Evolutionary conservation across 1,140 invertebrate genomes (phyloP).

Genomic region (Saccostrea glomerata): DNA sequence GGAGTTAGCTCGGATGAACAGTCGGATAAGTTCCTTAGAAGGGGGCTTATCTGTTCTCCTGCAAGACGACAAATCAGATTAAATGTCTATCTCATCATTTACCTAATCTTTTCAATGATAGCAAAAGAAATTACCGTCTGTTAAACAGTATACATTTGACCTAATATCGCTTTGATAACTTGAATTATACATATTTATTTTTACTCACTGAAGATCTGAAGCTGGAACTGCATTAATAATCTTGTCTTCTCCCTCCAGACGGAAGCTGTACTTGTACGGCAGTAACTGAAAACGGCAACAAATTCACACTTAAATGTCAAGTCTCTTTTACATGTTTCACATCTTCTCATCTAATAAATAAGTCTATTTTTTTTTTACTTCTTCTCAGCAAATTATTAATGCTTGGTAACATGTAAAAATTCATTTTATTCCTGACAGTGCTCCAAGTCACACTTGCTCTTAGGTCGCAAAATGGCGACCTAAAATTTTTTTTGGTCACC

Average conservation of each 20-base stretch:
- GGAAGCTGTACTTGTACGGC: slow-evolving; percentile 76
- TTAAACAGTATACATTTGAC: too few species aligned
- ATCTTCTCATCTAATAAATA: too few species aligned
- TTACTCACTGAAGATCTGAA: slow-evolving; percentile 72
- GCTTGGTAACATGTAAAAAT: background rate
- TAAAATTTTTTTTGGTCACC: too few species aligned
- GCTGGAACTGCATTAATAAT: slow-evolving; percentile 77
- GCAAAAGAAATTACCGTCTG: too few species aligned
- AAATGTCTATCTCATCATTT: background rate
- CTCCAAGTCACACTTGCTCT: too few species aligned
- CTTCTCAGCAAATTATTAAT: background rate
- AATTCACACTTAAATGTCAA: too few species aligned
- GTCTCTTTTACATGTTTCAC: background rate
- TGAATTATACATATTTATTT: too few species aligned
- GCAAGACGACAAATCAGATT: background rate
- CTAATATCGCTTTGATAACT: too few species aligned
- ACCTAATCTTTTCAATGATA: too few species aligned
- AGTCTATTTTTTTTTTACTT: too few species aligned
- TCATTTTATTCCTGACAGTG: too few species aligned
- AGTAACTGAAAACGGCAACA: slow-evolving; percentile 64
- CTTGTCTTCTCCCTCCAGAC: slow-evolving; percentile 75
- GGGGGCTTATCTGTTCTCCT: slow-evolving; percentile 70
- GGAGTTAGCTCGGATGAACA: slow-evolving; percentile 76
- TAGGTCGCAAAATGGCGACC: too few species aligned
- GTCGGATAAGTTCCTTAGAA: slow-evolving; percentile 74